Percentiles rank a stretch among this genome's conserved stretches.
Evolutionary conservation across 1,140 invertebrate genomes (phyloP).

Genomic region (Rhagoletis zephyria): DNA sequence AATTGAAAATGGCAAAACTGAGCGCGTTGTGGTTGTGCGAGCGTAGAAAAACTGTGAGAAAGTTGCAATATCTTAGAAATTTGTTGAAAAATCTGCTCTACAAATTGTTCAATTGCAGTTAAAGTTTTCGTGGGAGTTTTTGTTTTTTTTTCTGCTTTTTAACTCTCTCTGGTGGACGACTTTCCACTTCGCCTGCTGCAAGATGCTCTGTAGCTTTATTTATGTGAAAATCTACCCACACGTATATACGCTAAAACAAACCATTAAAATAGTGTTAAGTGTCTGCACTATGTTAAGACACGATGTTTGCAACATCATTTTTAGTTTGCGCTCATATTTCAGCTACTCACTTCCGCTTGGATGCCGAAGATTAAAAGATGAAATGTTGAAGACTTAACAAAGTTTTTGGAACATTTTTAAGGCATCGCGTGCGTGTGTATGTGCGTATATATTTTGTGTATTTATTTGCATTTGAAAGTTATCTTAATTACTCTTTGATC

Average conservation of each 20-base stretch:
- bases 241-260: not conserved
- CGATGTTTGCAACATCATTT: too few relatives aligned
- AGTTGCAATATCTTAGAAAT: not conserved
- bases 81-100: not conserved
- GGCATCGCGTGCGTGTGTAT: not conserved
- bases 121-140: not conserved
- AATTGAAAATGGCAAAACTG: too few relatives aligned
- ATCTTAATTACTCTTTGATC: constrained; percentile 29
- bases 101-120: not conserved
- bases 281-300: not conserved
- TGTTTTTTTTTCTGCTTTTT: not conserved
- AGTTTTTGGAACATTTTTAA: not conserved
- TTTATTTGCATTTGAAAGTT: not conserved
- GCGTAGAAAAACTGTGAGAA: not conserved
- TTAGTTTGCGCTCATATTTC: too few relatives aligned
- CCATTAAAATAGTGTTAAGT: not conserved
- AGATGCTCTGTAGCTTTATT: not conserved
- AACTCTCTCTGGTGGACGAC: not conserved
- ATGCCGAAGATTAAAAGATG: not conserved
- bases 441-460: not conserved
- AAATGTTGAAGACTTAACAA: not conserved
- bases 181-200: not conserved
- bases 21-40: too few relatives aligned
- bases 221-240: not conserved
- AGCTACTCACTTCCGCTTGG: not conserved